Conservation (phyloP, 2,113 vertebrate genomes). For the rat (Rattus norvegicus) region GRCr8 NC_086028.1:90732001-90732500, state of each 20-base stretch:
- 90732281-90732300: not conserved
- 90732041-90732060: not conserved
- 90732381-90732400: too few species aligned
- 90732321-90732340: not conserved
- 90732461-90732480: not conserved
- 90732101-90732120: not conserved
- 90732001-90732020: not conserved
- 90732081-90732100: not conserved
- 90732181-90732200: not conserved
- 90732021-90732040: not conserved
- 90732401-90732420: not conserved
- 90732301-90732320: not conserved
- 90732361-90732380: too few species aligned
- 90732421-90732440: not conserved
- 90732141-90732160: not conserved
- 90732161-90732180: not conserved
- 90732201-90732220: not conserved
- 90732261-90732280: not conserved
- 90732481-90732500: not conserved
- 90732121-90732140: slow-evolving; percentile 46
- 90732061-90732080: not conserved
- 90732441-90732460: not conserved
- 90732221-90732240: not conserved
- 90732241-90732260: not conserved
- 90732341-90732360: too few species aligned